Evolutionary conservation across 2,113 vertebrate genomes (phyloP).

Genomic region (Circaetus cinerascens): DNA sequence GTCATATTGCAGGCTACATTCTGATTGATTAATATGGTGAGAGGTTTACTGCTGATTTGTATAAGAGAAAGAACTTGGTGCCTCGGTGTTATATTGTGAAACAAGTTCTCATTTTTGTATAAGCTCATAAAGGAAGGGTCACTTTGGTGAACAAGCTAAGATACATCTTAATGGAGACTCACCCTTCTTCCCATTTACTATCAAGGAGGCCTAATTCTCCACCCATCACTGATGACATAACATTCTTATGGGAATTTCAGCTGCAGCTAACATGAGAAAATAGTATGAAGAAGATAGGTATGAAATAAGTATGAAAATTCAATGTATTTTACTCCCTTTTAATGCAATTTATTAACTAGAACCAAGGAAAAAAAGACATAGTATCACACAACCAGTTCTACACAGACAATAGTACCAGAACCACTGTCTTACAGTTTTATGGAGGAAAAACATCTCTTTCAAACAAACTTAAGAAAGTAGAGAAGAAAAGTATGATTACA

Average conservation of each 20-base stretch:
- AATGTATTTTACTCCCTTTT: not conserved
- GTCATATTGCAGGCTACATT: not conserved
- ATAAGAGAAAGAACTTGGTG: not conserved
- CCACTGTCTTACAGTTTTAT: not conserved
- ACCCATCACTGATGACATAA: not conserved
- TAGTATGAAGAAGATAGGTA: not conserved
- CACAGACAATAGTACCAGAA: not conserved
- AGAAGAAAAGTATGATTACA: not conserved
- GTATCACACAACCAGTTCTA: not conserved
- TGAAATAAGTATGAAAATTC: not conserved
- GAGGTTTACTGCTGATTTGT: not conserved
- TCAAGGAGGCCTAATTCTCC: not conserved
- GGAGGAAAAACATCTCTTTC: not conserved
- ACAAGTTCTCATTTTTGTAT: not conserved
- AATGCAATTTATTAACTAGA: not conserved
- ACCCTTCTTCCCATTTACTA: not conserved
- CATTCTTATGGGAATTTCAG: not conserved
- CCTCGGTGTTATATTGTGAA: not conserved
- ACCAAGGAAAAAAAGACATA: not conserved
- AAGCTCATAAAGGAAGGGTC: not conserved
- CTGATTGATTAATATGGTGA: not conserved
- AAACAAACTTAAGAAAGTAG: not conserved
- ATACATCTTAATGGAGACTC: not conserved
- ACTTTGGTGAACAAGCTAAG: not conserved
- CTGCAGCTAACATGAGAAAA: not conserved